Evolutionary conservation across 2,888 invertebrate genomes (phyloP).

Genomic region (Eurois occulta): DNA sequence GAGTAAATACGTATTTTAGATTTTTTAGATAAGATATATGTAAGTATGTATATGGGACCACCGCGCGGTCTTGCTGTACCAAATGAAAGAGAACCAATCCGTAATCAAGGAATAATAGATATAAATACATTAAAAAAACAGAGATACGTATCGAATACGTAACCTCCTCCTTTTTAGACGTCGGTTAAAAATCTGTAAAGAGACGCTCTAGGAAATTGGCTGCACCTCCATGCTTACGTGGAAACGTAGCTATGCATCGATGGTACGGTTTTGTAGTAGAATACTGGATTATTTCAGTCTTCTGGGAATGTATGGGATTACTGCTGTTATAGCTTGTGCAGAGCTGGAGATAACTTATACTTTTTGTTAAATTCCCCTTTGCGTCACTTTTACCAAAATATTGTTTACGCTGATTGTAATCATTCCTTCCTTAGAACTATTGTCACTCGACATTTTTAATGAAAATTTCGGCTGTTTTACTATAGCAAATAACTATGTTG

Average conservation of each 20-base stretch:
- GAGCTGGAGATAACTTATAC: not conserved
- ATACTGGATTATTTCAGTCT: slow-evolving; percentile 21
- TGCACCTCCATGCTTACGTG: slow-evolving; percentile 46
- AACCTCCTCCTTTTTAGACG: not conserved
- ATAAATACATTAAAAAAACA: not conserved
- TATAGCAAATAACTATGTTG: not conserved
- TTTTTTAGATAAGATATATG: too few relatives aligned
- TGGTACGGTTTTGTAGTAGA: slow-evolving; percentile 30
- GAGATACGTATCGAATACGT: not conserved
- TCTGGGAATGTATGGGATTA: slow-evolving; percentile 26
- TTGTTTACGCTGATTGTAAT: not conserved
- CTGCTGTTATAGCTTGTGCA: not conserved
- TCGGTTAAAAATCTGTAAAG: slow-evolving; percentile 53
- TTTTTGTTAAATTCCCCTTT: too few relatives aligned
- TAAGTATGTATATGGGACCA: too few relatives aligned
- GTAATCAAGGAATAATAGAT: not conserved
- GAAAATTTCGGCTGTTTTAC: not conserved
- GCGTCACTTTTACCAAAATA: too few relatives aligned
- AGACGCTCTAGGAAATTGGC: slow-evolving; percentile 76
- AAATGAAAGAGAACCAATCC: not conserved
- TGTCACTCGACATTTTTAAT: not conserved
- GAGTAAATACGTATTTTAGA: too few relatives aligned
- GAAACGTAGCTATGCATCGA: slow-evolving; percentile 56
- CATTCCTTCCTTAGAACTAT: not conserved
- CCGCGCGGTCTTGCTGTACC: not conserved